A percentile compares a stretch with the other conserved stretches of the same genome.
Evolutionary conservation across 2,888 invertebrate species (phyloP).

Genomic region (Lycocerus yunnanus): DNA sequence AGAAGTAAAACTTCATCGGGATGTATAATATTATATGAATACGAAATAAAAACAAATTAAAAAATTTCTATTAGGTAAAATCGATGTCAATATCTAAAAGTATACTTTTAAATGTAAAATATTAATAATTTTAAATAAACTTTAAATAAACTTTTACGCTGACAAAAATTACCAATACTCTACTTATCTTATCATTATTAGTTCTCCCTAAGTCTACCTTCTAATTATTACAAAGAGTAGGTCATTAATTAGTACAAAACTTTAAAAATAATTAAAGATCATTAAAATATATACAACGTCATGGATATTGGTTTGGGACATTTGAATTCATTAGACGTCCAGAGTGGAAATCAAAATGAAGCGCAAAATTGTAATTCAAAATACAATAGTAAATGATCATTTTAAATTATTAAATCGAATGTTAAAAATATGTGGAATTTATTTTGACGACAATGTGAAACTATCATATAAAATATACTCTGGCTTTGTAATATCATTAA

Average conservation of each 20-base stretch:
- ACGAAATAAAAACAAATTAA: no score
- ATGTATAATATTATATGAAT: no score
- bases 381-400: neutral
- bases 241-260: neutral
- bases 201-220: neutral
- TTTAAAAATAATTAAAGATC: neutral
- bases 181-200: neutral
- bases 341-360: neutral
- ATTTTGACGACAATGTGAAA: constrained; percentile 11
- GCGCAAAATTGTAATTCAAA: neutral
- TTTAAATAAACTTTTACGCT: neutral
- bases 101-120: neutral
- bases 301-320: neutral
- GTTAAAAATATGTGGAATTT: constrained; percentile 24
- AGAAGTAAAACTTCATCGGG: no score
- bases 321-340: neutral
- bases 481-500: constrained; percentile 5
- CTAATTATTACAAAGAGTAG: neutral
- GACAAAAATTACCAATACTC: neutral
- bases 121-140: no score
- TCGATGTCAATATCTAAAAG: neutral
- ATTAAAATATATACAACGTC: neutral
- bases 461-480: constrained; percentile 20
- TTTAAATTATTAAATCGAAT: constrained; percentile 17
- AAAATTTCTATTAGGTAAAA: no score